Percentiles rank a stretch among this genome's conserved stretches.
Conservation (phyloP, 2,797 vertebrate species). For the Falco columbarius region DNA sequence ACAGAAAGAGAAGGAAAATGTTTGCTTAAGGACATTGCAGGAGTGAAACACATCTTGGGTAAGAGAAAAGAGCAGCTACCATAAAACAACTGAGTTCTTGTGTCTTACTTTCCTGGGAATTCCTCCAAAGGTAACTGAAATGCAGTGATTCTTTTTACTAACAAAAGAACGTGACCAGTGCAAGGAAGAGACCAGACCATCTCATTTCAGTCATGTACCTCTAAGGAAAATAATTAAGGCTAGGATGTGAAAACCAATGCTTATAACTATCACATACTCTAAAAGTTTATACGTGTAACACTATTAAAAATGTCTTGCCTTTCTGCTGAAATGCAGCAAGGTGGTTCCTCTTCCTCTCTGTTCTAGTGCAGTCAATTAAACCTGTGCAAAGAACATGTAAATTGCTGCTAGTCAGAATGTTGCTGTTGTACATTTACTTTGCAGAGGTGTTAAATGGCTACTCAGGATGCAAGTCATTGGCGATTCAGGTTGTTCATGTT, state of each 20-base stretch:
- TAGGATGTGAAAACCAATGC: not conserved
- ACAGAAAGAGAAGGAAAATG: constrained; percentile 38
- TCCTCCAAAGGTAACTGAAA: not conserved
- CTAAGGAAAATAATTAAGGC: not conserved
- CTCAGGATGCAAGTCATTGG: not conserved
- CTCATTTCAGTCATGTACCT: not conserved
- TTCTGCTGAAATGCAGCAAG: not conserved
- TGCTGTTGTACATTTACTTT: not conserved
- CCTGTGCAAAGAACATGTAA: not conserved
- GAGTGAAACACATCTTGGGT: constrained; percentile 3
- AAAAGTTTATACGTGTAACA: not conserved
- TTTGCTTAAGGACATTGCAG: constrained; percentile 36
- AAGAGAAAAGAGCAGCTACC: constrained; percentile 22
- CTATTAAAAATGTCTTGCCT: constrained; percentile 3
- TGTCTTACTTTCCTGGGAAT: not conserved
- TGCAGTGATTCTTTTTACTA: not conserved
- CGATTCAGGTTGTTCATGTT: not conserved
- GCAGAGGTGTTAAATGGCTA: not conserved
- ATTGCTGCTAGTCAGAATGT: not conserved
- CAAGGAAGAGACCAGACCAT: not conserved
- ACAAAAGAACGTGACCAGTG: not conserved
- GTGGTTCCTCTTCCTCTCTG: not conserved
- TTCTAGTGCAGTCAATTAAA: not conserved
- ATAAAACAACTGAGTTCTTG: not conserved
- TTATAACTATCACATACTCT: not conserved